Percentiles rank a stretch among this genome's conserved stretches.
phyloP scores from a whole-genome alignment of 53 echinoderm and acorn worm genomes.

The Paelopatides confundens region DNA sequence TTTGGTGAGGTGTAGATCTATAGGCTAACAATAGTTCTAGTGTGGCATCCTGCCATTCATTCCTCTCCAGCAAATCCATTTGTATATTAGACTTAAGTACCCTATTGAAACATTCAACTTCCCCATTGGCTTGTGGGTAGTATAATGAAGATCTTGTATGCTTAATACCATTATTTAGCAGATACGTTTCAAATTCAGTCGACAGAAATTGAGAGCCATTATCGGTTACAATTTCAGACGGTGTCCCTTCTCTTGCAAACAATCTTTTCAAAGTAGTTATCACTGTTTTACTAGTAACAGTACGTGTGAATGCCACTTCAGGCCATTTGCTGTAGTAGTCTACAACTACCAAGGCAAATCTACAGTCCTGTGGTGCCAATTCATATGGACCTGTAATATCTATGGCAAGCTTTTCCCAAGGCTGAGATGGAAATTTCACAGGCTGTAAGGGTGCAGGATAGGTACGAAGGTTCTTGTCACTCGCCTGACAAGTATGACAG shows the following conservation, averaged over 20 bases:
- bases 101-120: slow-evolving; percentile 56
- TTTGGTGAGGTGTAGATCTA: slow-evolving; percentile 28
- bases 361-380: slow-evolving; percentile 27
- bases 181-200: slow-evolving; percentile 50
- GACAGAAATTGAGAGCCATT: slow-evolving; percentile 68
- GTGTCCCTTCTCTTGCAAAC: slow-evolving; percentile 58
- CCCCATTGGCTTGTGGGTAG: slow-evolving; percentile 63
- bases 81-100: slow-evolving; percentile 63
- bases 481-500: slow-evolving; percentile 46
- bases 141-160: slow-evolving; percentile 55
- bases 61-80: slow-evolving; percentile 26
- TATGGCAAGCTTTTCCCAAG: slow-evolving; percentile 71
- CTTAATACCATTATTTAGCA: slow-evolving; percentile 59
- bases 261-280: not conserved
- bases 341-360: slow-evolving; percentile 39
- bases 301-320: slow-evolving; percentile 39
- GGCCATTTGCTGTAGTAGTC: slow-evolving; percentile 70
- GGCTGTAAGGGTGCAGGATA: slow-evolving; percentile 60
- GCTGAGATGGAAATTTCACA: slow-evolving; percentile 56
- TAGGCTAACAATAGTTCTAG: not conserved
- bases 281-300: slow-evolving; percentile 26
- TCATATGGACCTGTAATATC: slow-evolving; percentile 72
- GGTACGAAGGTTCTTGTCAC: slow-evolving; percentile 60
- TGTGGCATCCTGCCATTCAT: slow-evolving; percentile 31
- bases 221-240: slow-evolving; percentile 64